Evolutionary conservation across 2,888 invertebrate species (phyloP), one percentile per base, ranked within the genome.

Genomic region (Yponomeuta cagnagella): DNA sequence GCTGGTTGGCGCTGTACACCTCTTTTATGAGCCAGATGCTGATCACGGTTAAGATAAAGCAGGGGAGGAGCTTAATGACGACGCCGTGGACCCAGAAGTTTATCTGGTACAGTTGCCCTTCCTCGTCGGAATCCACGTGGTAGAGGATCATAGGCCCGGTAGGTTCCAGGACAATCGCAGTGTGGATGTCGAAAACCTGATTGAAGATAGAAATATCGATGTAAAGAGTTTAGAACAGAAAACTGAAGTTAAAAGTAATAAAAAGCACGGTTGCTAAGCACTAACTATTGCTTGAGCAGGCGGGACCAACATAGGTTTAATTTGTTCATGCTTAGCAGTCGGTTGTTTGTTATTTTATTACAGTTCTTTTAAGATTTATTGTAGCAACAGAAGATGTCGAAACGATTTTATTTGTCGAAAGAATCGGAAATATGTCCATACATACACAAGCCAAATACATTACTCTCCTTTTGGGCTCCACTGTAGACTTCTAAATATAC

Each of bases 71-170:
- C 81, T 97, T 97, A 71, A 97, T 95, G 48, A 96, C 93, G 2
- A 97, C 96, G 0, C 95, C 95, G 80, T 97, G 96, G 1, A 96
- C 93, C 96, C 96, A 97, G 84, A 96, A 96, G 86, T 96, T 96
- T 67, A 95, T 89, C 74, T 94, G 92, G 79, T 95, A 96, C 4
- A 95, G 82, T 33, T 94, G 93, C 1, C 93, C 93, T 73, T 93
- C 92, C 74, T 94, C 90, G 69, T 94, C 91, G 1, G 94, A 93
- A 71, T 94, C 93, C 73, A 84, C 93, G 80, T 92, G 90, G 78
- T 93, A 92, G 9, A 91, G 79, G 70, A 89, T 84, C 83, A 89
- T 87, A 0, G 86, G 89, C 0, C 90, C 89, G 0, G 85, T 86
- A 12, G 93, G 88, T 77, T 94, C 94, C 5, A 87, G 77, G 4